Evolutionary conservation across 2,888 invertebrate species (phyloP).

Genomic region (Serripes groenlandicus): DNA sequence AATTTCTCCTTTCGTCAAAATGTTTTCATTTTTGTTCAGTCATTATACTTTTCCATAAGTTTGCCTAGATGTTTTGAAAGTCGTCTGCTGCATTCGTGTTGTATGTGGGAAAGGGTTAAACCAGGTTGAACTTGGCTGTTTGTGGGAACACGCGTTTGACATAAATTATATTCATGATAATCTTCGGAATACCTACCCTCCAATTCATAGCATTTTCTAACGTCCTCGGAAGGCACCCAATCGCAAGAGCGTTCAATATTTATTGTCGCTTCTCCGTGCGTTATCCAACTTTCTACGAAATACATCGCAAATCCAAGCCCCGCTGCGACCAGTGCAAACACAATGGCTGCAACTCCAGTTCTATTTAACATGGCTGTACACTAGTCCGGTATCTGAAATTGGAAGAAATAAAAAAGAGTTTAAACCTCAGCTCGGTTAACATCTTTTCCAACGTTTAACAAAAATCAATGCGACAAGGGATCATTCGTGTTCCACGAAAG

Average conservation of each 20-base stretch:
- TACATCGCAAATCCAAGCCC: slow-evolving; percentile 10
- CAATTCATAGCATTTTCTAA: background rate
- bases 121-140: background rate
- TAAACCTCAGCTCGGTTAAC: background rate
- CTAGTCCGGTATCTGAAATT: background rate
- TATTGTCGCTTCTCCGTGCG: background rate
- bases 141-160: background rate
- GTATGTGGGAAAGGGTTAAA: no score
- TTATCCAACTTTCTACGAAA: slow-evolving; percentile 8
- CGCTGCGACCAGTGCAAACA: background rate
- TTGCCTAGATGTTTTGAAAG: background rate
- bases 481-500: background rate
- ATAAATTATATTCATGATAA: background rate
- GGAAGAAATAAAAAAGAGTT: background rate
- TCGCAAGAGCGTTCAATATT: slow-evolving; percentile 2
- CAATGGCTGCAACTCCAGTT: background rate
- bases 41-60: background rate
- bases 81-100: no score
- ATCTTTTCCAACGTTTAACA: background rate
- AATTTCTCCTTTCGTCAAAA: background rate
- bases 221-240: no score
- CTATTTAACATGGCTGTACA: background rate
- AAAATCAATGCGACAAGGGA: background rate
- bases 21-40: background rate
- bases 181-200: background rate